Evolutionary conservation across 1,140 invertebrate genomes (phyloP).

Genomic region (Drosophila hydei): DNA sequence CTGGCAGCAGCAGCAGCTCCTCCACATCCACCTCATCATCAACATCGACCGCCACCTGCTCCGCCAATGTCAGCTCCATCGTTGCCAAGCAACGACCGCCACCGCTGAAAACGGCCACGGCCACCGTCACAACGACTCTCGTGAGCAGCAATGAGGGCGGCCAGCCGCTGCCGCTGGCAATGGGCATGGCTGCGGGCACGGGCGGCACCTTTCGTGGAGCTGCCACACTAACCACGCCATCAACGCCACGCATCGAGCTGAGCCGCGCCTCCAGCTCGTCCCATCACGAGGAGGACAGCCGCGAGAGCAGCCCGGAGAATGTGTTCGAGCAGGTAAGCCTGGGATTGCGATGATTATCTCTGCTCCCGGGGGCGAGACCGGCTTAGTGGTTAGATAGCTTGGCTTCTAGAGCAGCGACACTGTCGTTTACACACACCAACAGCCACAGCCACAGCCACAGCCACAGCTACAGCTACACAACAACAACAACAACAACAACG

Average conservation of each 20-base stretch:
- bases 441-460: too few species aligned
- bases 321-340: conserved; percentile 83
- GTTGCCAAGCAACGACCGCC: conserved; percentile 74
- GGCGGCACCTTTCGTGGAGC: conserved; percentile 54
- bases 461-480: neutral
- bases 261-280: conserved; percentile 93
- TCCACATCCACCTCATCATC: conserved; percentile 54
- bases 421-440: neutral
- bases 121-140: conserved; percentile 66
- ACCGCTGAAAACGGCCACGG: conserved; percentile 73
- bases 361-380: neutral
- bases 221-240: conserved; percentile 86
- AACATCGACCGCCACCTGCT: conserved; percentile 64
- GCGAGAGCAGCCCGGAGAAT: conserved; percentile 89
- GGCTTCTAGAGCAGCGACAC: conserved; percentile 36
- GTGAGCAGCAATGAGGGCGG: conserved; percentile 72
- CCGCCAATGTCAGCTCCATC: conserved; percentile 47
- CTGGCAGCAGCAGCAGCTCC: conserved; percentile 29
- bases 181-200: neutral
- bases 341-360: neutral
- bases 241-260: conserved; percentile 93
- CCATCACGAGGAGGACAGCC: conserved; percentile 91
- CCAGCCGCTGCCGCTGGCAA: conserved; percentile 49
- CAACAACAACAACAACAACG: too few species aligned
- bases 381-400: conserved; percentile 29